phyloP scores from a whole-genome alignment of 2,113 vertebrate species.

The Isurus oxyrinchus region DNA sequence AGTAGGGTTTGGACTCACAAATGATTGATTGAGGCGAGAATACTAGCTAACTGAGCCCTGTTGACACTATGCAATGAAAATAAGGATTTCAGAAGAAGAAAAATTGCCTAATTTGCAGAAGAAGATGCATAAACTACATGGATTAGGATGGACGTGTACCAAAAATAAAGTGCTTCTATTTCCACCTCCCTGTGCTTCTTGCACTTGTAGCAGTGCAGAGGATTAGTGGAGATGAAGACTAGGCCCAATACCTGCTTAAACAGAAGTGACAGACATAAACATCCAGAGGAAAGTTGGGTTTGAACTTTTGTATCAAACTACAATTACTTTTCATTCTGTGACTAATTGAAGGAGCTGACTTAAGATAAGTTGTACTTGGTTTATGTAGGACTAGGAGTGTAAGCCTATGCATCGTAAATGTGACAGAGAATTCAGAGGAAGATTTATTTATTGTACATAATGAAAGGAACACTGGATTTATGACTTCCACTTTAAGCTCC shows the following conservation, averaged over 20 bases:
- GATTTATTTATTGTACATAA: constrained; percentile 13
- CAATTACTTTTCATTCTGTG: not conserved
- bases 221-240: not conserved
- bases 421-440: not conserved
- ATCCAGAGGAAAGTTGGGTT: not conserved
- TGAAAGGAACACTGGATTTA: not conserved
- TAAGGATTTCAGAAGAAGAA: not conserved
- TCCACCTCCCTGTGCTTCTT: not conserved
- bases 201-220: not conserved
- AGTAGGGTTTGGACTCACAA: not conserved
- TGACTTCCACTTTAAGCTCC: not conserved
- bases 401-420: not conserved
- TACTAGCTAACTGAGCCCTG: not conserved
- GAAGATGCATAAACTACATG: not conserved
- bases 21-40: not conserved
- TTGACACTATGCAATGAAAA: not conserved
- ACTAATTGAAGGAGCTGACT: not conserved
- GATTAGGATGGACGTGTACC: not conserved
- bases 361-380: not conserved
- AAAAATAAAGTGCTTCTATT: not conserved
- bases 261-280: not conserved
- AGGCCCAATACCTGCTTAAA: not conserved
- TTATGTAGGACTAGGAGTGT: not conserved
- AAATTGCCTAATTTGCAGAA: not conserved
- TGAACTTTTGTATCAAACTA: not conserved